Conservation (phyloP, 2,888 invertebrate species). For the Parthenolecanium corni region DNA sequence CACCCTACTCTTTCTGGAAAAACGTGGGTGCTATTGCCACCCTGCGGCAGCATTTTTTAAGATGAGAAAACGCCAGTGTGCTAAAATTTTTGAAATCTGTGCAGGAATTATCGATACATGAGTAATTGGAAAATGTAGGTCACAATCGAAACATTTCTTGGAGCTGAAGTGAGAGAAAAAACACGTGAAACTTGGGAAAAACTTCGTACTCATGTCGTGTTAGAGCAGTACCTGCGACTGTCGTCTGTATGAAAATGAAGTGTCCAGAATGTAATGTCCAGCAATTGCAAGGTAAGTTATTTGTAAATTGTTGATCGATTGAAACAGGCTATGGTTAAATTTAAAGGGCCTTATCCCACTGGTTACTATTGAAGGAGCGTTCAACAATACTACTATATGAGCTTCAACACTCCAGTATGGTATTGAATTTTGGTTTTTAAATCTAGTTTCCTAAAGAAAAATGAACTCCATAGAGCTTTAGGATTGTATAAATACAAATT, state of each 20-base stretch:
- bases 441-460: too few relatives aligned
- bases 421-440: too few relatives aligned
- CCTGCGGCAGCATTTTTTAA: too few relatives aligned
- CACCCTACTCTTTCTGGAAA: too few relatives aligned
- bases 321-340: too few relatives aligned
- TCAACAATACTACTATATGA: too few relatives aligned
- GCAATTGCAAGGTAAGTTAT: constrained; percentile 25
- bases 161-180: not conserved
- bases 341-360: too few relatives aligned
- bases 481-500: too few relatives aligned
- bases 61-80: not conserved
- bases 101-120: constrained; percentile 18
- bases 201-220: not conserved
- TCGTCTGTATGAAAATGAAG: not conserved
- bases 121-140: not conserved
- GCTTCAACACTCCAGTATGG: too few relatives aligned
- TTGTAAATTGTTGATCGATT: not conserved
- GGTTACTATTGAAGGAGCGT: too few relatives aligned
- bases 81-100: not conserved
- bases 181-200: not conserved
- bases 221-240: not conserved
- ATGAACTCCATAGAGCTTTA: too few relatives aligned
- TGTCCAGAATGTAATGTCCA: constrained; percentile 20
- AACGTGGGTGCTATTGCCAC: too few relatives aligned
- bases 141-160: not conserved